phyloP scores from a whole-genome alignment of 2,113 vertebrate species.

The Mobula birostris region DNA sequence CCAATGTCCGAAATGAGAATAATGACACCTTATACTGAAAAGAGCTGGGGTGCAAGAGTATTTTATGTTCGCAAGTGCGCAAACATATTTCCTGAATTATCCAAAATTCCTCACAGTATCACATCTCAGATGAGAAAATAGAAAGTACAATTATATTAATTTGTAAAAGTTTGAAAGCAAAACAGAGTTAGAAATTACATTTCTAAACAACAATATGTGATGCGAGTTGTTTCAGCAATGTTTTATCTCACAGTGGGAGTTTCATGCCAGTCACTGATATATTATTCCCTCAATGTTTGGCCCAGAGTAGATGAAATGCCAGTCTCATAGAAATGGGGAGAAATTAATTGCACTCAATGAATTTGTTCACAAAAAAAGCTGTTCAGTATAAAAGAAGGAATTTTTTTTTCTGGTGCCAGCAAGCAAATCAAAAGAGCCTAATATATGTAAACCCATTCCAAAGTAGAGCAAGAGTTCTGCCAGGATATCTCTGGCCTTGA shows the following conservation, averaged over 20 bases:
- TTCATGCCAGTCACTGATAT: not conserved
- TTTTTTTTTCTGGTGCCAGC: not conserved
- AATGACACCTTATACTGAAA: too few relatives aligned
- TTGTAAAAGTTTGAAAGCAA: too few relatives aligned
- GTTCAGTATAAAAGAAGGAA: not conserved
- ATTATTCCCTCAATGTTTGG: not conserved
- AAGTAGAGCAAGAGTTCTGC: not conserved
- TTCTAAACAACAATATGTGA: too few relatives aligned
- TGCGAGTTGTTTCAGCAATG: not conserved
- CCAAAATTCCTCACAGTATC: too few relatives aligned
- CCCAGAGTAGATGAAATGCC: not conserved
- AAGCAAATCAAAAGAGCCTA: not conserved
- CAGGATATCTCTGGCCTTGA: not conserved
- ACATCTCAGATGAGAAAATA: too few relatives aligned
- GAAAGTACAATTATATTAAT: too few relatives aligned
- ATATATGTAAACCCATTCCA: not conserved
- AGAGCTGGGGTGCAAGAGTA: too few relatives aligned
- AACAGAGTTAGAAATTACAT: not conserved
- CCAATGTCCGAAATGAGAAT: too few relatives aligned
- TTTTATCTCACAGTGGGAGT: not conserved
- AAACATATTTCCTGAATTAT: too few relatives aligned
- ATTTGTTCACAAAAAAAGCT: not conserved
- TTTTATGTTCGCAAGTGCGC: too few relatives aligned
- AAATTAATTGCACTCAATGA: not conserved
- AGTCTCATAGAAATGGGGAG: not conserved